Conservation (phyloP, 2,888 invertebrate genomes). For the Stictocephala bisonia region DNA sequence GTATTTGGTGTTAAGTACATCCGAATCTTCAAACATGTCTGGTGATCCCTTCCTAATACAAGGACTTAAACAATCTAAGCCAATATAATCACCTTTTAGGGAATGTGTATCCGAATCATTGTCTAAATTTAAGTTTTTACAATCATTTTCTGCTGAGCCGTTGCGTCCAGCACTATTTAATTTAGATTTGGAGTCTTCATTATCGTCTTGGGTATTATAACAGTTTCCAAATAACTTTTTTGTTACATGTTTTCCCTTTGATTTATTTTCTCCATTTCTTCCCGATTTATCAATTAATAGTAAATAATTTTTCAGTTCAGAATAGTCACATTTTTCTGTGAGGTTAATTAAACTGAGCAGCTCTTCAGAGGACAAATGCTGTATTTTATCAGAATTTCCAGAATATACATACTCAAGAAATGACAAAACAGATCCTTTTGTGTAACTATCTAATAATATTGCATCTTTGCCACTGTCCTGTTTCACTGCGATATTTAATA, state of each 20-base stretch:
- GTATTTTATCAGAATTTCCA: slow-evolving; percentile 59
- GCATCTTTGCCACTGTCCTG: slow-evolving; percentile 47
- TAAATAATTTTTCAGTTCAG: not conserved
- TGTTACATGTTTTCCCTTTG: no score
- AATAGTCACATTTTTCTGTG: not conserved
- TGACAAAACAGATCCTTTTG: slow-evolving; percentile 61
- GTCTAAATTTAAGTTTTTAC: no score
- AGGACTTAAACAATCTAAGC: not conserved
- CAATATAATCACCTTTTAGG: no score
- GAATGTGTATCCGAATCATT: no score
- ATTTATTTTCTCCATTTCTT: no score
- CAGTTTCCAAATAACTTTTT: no score
- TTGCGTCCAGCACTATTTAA: no score
- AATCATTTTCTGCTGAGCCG: no score
- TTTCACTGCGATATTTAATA: slow-evolving; percentile 62
- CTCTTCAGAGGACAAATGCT: not conserved
- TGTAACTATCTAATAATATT: slow-evolving; percentile 61
- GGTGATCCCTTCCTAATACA: slow-evolving; percentile 52
- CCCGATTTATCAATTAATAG: no score
- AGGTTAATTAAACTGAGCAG: not conserved
- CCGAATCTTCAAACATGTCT: slow-evolving; percentile 57
- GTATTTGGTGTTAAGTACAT: not conserved
- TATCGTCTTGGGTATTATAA: no score
- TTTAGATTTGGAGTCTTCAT: no score
- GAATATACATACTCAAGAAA: slow-evolving; percentile 65